Percentiles rank a stretch among this genome's conserved stretches.
phyloP scores from a whole-genome alignment of 2,113 vertebrate genomes.

The Microtus montanus region DNA sequence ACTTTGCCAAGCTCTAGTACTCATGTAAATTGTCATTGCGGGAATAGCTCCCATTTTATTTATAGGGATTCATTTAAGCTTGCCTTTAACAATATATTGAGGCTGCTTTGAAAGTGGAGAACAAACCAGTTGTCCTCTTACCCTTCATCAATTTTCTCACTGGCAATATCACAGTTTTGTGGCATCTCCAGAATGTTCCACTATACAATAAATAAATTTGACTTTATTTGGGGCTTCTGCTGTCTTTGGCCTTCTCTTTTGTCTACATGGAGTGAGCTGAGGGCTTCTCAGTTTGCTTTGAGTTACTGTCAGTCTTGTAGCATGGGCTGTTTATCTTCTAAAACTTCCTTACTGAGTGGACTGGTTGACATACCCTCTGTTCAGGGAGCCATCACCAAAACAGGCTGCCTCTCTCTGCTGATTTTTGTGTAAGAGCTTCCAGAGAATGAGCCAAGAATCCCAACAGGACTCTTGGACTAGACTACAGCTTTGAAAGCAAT shows the following conservation, averaged over 20 bases:
- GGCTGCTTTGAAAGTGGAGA: background rate
- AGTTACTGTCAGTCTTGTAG: slow-evolving; percentile 3
- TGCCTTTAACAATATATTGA: background rate
- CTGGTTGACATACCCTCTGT: background rate
- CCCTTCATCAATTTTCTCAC: background rate
- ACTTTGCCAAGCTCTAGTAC: background rate
- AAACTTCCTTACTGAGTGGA: slow-evolving; percentile 27
- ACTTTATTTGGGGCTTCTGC: background rate
- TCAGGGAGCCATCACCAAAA: slow-evolving; percentile 5
- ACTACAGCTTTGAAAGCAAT: slow-evolving; percentile 55
- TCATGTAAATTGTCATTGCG: background rate
- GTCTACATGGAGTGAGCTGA: background rate
- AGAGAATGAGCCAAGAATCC: slow-evolving; percentile 49
- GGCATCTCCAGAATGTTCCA: background rate
- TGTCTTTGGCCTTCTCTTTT: background rate
- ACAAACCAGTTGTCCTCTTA: background rate
- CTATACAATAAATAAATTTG: background rate
- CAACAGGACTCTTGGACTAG: slow-evolving; percentile 57
- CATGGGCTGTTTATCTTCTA: background rate
- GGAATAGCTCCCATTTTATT: background rate
- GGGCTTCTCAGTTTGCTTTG: background rate
- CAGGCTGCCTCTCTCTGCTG: background rate
- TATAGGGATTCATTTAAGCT: background rate
- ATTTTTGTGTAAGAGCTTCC: slow-evolving; percentile 45
- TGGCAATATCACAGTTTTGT: background rate